phyloP scores from a whole-genome alignment of 2,888 invertebrate genomes.

The Idaea aversata region DNA sequence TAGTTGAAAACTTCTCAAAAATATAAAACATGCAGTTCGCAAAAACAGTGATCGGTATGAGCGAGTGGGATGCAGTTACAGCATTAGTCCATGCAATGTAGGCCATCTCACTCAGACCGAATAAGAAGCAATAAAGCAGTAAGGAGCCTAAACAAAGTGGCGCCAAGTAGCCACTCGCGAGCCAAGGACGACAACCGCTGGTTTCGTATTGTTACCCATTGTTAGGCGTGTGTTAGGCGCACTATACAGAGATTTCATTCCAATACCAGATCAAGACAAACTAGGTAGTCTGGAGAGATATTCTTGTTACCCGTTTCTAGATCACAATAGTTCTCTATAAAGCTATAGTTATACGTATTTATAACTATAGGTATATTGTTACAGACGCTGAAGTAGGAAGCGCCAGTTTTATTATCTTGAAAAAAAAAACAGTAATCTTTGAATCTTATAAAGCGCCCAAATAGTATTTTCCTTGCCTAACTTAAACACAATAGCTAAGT shows the following conservation, averaged over 20 bases:
- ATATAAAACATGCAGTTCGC: conserved; percentile 25
- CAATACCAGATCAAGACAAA: conserved; percentile 27
- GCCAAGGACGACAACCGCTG: conserved; percentile 58
- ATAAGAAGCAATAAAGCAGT: conserved; percentile 44
- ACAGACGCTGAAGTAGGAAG: no score
- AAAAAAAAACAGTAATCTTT: background rate
- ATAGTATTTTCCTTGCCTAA: background rate
- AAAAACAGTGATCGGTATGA: conserved; percentile 32
- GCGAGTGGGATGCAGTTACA: conserved; percentile 40
- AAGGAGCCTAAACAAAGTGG: conserved; percentile 27
- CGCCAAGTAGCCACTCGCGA: conserved; percentile 57
- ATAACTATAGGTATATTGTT: no score
- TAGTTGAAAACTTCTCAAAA: conserved; percentile 23
- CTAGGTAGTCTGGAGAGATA: conserved; percentile 16
- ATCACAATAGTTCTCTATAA: background rate
- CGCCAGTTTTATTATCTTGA: no score
- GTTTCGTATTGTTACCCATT: conserved; percentile 39
- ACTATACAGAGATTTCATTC: conserved; percentile 32
- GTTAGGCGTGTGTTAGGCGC: background rate
- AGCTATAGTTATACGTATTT: no score
- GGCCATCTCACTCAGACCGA: conserved; percentile 36
- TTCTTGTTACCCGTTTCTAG: background rate
- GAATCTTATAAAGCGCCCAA: background rate
- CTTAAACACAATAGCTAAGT: background rate
- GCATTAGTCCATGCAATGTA: conserved; percentile 20